Evolutionary conservation across 2,113 vertebrate genomes (phyloP), one percentile per base, ranked within the genome.

Genomic region (Colinus virginianus): DNA sequence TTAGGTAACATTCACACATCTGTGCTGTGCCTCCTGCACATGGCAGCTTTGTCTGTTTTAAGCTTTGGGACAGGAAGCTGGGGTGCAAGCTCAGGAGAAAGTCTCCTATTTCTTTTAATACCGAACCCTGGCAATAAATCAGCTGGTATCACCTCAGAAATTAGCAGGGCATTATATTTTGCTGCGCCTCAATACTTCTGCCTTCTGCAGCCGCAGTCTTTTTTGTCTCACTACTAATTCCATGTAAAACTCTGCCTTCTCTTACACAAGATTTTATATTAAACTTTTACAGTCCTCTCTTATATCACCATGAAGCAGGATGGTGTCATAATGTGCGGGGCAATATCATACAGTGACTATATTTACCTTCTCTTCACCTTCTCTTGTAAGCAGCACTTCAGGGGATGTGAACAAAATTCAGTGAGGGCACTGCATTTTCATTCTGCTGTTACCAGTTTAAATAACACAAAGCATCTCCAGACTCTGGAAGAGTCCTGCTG

Each of bases 1-100:
- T 14, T 13, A 59, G 53, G 43, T 30, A 72, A 32, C 15, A 4
- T 19, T 71, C 68, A 71, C 38, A 14, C 0, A 0, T 32, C 62
- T 53, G 26, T 38, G 68, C 17, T 38, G 68, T 13, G 19, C 18
- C 76, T 36, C 15, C 26, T 67, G 36, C 42, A 17, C 2, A 15
- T 3, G 23, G 13, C 26, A 58, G 28, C 38, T 82, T 30, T 2
- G 34, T 21, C 26, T 76, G 7, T 32, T 63, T 78, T 58, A 46
- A 48, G 26, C 43, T 42, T 83, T 64, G 21, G 38, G 70, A 21
- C 63, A 49, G 68, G 18, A 13, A 78, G 58, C 32, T 53, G 6
- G 2, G 11, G 13, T 7, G 1, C 18, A 64, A 38, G 23, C 34
- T 80, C 51, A 75, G 28, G n/a, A 18, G 18, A 16, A 84, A 74